Percentiles rank a stretch among this genome's conserved stretches.
Conservation (phyloP, 2,888 invertebrate genomes). For the Meteorus cinctellus region DNA sequence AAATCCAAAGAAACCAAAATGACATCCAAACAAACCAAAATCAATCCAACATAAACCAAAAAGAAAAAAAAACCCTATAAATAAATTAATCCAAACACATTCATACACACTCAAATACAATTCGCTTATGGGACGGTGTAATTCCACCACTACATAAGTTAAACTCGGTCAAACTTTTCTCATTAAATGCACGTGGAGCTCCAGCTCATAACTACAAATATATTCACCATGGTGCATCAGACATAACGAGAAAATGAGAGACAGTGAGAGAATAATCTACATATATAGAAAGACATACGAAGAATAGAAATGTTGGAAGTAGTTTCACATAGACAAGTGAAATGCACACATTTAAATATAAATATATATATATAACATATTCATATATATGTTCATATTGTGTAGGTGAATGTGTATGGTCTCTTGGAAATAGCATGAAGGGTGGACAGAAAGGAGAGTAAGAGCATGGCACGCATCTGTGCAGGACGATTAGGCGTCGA, state of each 20-base stretch:
- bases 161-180: slow-evolving; percentile 56
- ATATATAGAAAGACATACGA: background rate
- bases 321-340: background rate
- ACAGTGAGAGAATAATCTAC: background rate
- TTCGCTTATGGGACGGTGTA: background rate
- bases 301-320: slow-evolving; percentile 1
- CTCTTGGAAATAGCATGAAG: background rate
- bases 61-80: background rate
- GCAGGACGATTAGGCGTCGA: slow-evolving; percentile 67
- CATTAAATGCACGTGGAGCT: slow-evolving; percentile 49
- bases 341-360: background rate
- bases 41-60: too few species aligned
- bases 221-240: background rate
- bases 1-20: too few species aligned
- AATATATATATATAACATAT: background rate
- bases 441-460: slow-evolving; percentile 30
- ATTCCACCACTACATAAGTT: slow-evolving; percentile 19
- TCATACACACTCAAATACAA: slow-evolving; percentile 4
- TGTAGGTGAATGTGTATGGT: background rate
- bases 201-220: background rate
- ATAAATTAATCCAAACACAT: background rate
- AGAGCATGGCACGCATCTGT: slow-evolving; percentile 67
- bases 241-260: slow-evolving; percentile 50
- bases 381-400: background rate
- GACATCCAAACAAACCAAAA: too few species aligned